phyloP scores from a whole-genome alignment of 2,797 vertebrate species.

The Eremophila alpestris region DNA sequence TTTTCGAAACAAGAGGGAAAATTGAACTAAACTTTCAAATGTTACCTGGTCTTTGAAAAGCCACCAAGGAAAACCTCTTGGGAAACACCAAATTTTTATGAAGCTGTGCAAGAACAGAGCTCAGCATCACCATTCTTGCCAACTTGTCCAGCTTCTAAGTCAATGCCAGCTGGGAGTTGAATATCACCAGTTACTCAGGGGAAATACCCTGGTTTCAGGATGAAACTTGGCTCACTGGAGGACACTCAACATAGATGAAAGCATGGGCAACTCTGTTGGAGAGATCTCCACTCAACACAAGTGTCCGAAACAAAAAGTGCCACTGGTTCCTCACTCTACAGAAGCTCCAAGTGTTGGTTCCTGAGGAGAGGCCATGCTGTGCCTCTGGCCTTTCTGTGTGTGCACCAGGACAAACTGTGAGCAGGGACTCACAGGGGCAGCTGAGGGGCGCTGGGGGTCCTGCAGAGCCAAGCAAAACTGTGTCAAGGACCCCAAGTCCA shows the following conservation, averaged over 20 bases:
- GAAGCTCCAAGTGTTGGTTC: background rate
- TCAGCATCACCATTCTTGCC: background rate
- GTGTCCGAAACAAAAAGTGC: background rate
- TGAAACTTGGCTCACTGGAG: background rate
- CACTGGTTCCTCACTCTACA: background rate
- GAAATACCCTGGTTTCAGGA: background rate
- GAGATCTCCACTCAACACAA: background rate
- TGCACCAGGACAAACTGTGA: background rate
- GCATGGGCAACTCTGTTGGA: fast-evolving
- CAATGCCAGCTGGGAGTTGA: background rate
- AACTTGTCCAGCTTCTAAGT: background rate
- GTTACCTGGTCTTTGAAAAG: background rate
- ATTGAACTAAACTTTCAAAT: background rate
- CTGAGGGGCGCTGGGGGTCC: background rate
- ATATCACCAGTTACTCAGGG: background rate
- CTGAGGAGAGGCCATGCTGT: background rate
- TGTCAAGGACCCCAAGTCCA: background rate
- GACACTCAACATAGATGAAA: background rate
- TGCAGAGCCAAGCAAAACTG: background rate
- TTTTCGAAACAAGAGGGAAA: background rate
- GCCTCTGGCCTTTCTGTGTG: background rate
- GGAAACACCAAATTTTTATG: background rate
- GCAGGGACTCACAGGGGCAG: fast-evolving
- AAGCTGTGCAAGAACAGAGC: background rate
- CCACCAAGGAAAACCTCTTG: background rate